phyloP scores from a whole-genome alignment of 2,113 vertebrate species.

The Nanorana parkeri region DNA sequence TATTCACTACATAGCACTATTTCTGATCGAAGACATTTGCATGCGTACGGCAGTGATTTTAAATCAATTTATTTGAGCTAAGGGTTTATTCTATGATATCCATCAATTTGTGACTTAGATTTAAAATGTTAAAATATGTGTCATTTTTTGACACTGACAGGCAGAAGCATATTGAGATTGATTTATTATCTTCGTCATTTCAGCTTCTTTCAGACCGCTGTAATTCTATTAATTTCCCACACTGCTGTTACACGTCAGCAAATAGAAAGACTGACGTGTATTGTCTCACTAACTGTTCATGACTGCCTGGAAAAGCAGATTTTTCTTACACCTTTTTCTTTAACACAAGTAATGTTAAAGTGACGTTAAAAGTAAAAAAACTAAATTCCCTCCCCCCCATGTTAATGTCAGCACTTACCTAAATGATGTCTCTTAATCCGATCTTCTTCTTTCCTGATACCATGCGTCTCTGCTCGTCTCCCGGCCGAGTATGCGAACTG shows the following conservation, averaged over 20 bases:
- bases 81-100: slow-evolving; percentile 33
- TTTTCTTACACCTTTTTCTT: neutral
- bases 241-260: slow-evolving; percentile 2
- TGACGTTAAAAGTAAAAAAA: too few relatives aligned
- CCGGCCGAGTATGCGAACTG: too few relatives aligned
- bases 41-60: neutral
- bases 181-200: slow-evolving; percentile 43
- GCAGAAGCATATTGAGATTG: slow-evolving; percentile 40
- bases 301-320: neutral
- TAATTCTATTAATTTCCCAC: slow-evolving; percentile 8
- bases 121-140: slow-evolving; percentile 34
- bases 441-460: too few relatives aligned
- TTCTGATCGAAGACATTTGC: neutral
- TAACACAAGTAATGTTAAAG: neutral
- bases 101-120: slow-evolving; percentile 31
- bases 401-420: too few relatives aligned
- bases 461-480: too few relatives aligned
- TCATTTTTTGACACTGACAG: slow-evolving; percentile 29
- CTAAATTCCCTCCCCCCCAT: too few relatives aligned
- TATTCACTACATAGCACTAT: neutral
- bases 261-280: slow-evolving; percentile 16
- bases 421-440: too few relatives aligned
- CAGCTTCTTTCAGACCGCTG: slow-evolving; percentile 3
- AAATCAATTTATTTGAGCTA: slow-evolving; percentile 29
- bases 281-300: slow-evolving; percentile 2